These are phyloP conservation scores for Malthinus seriepunctatus DNA, from an alignment of 2,888 invertebrate species.

Conservation along the genomic window DNA sequence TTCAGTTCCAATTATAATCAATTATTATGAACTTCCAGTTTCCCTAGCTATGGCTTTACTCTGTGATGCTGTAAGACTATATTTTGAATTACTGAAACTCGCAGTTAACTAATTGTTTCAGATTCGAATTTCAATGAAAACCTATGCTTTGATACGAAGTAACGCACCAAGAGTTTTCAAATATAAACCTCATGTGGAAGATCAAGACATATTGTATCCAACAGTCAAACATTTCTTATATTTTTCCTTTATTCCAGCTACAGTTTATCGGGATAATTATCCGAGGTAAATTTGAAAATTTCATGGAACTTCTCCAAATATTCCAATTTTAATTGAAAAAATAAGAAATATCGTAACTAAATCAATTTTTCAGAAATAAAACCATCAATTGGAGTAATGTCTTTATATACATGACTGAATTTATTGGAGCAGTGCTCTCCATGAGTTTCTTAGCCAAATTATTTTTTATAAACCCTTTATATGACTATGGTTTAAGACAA, in stretches of 20 bases:
- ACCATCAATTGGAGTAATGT: slow-evolving; percentile 77
- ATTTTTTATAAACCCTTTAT: slow-evolving; percentile 71
- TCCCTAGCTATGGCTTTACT: neutral
- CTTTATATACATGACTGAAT: slow-evolving; percentile 70
- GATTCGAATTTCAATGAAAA: slow-evolving; percentile 86
- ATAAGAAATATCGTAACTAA: too few relatives aligned
- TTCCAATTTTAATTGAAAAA: too few relatives aligned
- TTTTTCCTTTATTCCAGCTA: slow-evolving; percentile 86
- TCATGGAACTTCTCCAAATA: too few relatives aligned
- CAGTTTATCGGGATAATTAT: slow-evolving; percentile 82
- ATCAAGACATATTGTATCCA: slow-evolving; percentile 57
- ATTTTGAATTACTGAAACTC: too few relatives aligned
- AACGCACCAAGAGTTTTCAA: slow-evolving; percentile 65
- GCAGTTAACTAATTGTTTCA: too few relatives aligned
- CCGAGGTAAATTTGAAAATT: slow-evolving; percentile 71
- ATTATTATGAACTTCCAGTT: neutral
- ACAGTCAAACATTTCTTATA: slow-evolving; percentile 72
- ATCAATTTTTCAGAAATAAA: slow-evolving; percentile 42
- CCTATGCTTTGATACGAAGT: slow-evolving; percentile 77
- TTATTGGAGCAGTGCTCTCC: slow-evolving; percentile 74
- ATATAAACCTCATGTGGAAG: slow-evolving; percentile 57
- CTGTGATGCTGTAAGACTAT: slow-evolving; percentile 11
- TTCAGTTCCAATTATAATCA: neutral
- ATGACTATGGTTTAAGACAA: slow-evolving; percentile 60
- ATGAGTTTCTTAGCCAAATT: slow-evolving; percentile 80